Percentiles rank a stretch among this genome's conserved stretches.
Conservation (phyloP, 2,797 vertebrate species). For the Sphenodon punctatus region DNA sequence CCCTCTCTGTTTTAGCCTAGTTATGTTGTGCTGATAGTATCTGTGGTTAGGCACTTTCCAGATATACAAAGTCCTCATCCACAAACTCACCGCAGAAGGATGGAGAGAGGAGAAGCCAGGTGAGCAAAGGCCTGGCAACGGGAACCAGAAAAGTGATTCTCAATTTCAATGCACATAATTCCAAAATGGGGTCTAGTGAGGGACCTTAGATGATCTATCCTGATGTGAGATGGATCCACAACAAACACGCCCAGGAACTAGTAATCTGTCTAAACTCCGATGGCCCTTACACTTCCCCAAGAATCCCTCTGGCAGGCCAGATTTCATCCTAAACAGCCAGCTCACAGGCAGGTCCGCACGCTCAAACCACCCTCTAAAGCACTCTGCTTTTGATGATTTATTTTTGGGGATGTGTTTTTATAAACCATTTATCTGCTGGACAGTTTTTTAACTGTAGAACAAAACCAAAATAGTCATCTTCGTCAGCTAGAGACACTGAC, state of each 20-base stretch:
- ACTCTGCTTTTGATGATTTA: conserved; percentile 46
- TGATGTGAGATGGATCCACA: neutral
- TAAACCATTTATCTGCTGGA: conserved; percentile 50
- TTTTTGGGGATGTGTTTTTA: conserved; percentile 40
- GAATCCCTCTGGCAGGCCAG: neutral
- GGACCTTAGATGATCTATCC: neutral
- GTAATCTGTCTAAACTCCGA: neutral
- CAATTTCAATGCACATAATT: too few relatives aligned
- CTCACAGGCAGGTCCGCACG: neutral
- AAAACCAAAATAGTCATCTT: too few relatives aligned
- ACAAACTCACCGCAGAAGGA: too few relatives aligned
- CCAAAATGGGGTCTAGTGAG: too few relatives aligned
- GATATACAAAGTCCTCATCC: too few relatives aligned
- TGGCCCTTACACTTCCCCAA: neutral
- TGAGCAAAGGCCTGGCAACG: too few relatives aligned
- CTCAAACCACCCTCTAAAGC: neutral
- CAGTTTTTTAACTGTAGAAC: conserved; percentile 45
- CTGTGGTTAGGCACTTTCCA: too few relatives aligned
- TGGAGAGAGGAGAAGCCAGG: too few relatives aligned
- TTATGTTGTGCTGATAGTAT: too few relatives aligned
- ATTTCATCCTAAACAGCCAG: neutral
- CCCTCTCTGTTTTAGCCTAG: too few relatives aligned
- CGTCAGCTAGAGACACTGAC: neutral
- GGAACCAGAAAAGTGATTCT: too few relatives aligned
- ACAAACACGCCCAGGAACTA: neutral